phyloP scores from a whole-genome alignment of 2,888 invertebrate genomes.

The Hydraecia micacea region DNA sequence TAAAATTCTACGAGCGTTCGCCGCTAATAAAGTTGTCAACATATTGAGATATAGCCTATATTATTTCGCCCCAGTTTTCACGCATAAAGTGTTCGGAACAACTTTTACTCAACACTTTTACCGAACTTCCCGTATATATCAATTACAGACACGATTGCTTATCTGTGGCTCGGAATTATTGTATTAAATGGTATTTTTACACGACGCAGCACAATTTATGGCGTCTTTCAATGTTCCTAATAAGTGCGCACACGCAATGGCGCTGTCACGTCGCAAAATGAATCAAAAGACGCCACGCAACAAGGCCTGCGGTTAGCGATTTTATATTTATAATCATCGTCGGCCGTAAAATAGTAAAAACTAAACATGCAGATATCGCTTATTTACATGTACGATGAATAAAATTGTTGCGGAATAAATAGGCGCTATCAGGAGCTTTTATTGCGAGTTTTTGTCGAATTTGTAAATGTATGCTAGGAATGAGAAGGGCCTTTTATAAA shows the following conservation, averaged over 20 bases:
- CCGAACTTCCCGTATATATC: slow-evolving; percentile 61
- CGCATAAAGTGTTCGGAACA: slow-evolving; percentile 33
- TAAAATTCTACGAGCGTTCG: slow-evolving; percentile 51
- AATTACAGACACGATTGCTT: slow-evolving; percentile 62
- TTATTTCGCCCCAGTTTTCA: slow-evolving; percentile 56
- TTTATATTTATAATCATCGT: slow-evolving; percentile 81
- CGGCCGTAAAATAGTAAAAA: slow-evolving; percentile 76
- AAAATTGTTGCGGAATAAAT: slow-evolving; percentile 55
- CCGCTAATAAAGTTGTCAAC: slow-evolving; percentile 55
- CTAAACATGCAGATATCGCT: slow-evolving; percentile 72
- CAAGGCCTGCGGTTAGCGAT: slow-evolving; percentile 82
- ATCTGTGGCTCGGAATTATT: slow-evolving; percentile 71
- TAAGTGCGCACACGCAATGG: slow-evolving; percentile 80
- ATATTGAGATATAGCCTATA: slow-evolving; percentile 39
- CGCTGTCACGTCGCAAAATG: slow-evolving; percentile 74
- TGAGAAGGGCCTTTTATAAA: slow-evolving; percentile 15
- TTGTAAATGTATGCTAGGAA: slow-evolving; percentile 14
- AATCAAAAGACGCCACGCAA: slow-evolving; percentile 73
- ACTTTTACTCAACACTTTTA: slow-evolving; percentile 63
- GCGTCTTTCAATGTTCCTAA: slow-evolving; percentile 80
- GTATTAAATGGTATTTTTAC: slow-evolving; percentile 78
- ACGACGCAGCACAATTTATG: slow-evolving; percentile 76
- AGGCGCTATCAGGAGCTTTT: slow-evolving; percentile 31
- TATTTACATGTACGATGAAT: slow-evolving; percentile 69
- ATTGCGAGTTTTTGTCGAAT: slow-evolving; percentile 49